A percentile compares a stretch with the other conserved stretches of the same genome.
These are phyloP conservation scores for Leucoptera coffeella DNA, from an alignment of 2,888 invertebrate species.

Conservation along the genomic window DNA sequence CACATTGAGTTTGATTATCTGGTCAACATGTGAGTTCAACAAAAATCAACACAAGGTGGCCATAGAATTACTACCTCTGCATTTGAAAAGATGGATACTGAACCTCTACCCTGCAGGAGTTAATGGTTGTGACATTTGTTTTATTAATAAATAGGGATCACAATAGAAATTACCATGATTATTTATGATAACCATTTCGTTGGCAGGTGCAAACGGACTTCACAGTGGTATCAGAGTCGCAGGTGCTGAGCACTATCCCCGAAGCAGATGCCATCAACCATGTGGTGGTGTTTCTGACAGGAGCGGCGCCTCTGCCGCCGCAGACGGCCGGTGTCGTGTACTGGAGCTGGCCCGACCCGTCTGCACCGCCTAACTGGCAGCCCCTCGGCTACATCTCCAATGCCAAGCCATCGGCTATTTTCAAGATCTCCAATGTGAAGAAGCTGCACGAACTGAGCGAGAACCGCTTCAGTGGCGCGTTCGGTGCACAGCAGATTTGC, in stretches of 20 bases:
- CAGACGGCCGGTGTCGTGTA: constrained; percentile 80
- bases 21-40: too few relatives aligned
- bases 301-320: constrained; percentile 74
- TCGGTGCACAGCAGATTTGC: constrained; percentile 74
- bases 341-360: constrained; percentile 90
- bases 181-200: too few relatives aligned
- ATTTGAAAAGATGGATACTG: too few relatives aligned
- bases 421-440: constrained; percentile 85
- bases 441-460: constrained; percentile 65
- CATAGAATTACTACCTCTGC: too few relatives aligned
- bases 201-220: constrained; percentile 91
- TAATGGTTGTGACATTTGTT: too few relatives aligned
- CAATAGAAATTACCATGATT: too few relatives aligned
- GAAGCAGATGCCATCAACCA: constrained; percentile 93
- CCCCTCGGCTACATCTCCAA: constrained; percentile 90
- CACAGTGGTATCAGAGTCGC: constrained; percentile 73
- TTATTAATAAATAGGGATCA: too few relatives aligned
- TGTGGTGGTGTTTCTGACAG: constrained; percentile 89
- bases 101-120: too few relatives aligned
- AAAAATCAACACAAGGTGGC: too few relatives aligned
- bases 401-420: constrained; percentile 93
- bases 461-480: constrained; percentile 51
- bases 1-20: too few relatives aligned
- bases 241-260: constrained; percentile 79
- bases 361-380: constrained; percentile 89